Percentiles rank a stretch among this genome's conserved stretches.
These are phyloP conservation scores for Fulmarus glacialis DNA, from an alignment of 2,113 vertebrate genomes.

Conservation along the genomic window DNA sequence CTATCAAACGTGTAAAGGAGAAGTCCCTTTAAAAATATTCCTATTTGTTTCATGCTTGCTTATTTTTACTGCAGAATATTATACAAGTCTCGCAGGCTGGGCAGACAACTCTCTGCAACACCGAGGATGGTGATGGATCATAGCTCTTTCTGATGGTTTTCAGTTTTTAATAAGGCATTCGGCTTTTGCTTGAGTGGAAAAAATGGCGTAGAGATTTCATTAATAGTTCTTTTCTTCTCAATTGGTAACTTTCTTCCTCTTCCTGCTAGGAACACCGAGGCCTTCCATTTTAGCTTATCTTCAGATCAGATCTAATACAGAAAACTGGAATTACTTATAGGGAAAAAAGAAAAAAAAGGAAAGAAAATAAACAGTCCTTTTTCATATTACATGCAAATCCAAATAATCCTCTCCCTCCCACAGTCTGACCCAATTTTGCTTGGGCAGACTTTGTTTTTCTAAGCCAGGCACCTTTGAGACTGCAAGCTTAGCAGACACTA, in stretches of 20 bases:
- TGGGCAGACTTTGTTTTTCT: neutral
- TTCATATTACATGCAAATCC: neutral
- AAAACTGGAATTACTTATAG: neutral
- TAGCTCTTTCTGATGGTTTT: neutral
- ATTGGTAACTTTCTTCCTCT: neutral
- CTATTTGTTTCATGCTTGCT: neutral
- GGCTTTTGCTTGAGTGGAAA: neutral
- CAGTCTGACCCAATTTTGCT: slow-evolving; percentile 31
- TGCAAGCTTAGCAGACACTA: neutral
- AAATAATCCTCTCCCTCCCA: slow-evolving; percentile 14
- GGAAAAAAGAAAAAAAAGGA: fast-evolving
- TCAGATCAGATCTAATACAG: neutral
- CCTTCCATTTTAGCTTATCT: neutral
- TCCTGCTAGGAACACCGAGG: neutral
- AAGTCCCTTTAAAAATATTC: neutral
- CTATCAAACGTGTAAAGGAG: neutral
- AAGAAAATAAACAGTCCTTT: neutral
- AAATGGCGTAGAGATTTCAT: neutral
- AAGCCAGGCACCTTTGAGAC: neutral
- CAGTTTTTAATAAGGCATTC: neutral
- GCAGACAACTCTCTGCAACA: neutral
- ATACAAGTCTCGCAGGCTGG: neutral
- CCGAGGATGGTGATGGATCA: neutral
- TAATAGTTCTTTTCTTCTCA: neutral
- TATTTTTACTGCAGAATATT: neutral